Evolutionary conservation across 2,113 vertebrate species (phyloP).

Genomic region (Barnardius zonarius): DNA sequence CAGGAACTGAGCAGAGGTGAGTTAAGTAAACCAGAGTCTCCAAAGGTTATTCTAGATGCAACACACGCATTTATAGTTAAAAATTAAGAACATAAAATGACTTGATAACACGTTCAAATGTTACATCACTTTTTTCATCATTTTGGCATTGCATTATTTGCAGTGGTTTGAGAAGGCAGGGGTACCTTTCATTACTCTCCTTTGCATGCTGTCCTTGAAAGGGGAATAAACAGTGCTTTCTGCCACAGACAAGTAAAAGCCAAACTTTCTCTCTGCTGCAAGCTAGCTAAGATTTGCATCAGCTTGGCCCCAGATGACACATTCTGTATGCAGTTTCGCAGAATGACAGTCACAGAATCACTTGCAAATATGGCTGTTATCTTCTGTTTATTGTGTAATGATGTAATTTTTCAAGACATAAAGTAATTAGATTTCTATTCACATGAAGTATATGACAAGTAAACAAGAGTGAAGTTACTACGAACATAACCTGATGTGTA

Average conservation of each 20-base stretch:
- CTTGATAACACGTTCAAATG: background rate
- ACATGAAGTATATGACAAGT: slow-evolving; percentile 37
- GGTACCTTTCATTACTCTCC: background rate
- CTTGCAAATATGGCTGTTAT: slow-evolving; percentile 59
- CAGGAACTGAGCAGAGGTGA: slow-evolving; percentile 86
- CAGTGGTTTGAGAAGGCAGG: background rate
- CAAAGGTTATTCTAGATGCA: background rate
- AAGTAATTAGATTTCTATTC: slow-evolving; percentile 72
- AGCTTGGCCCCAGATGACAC: background rate
- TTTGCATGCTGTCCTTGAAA: background rate
- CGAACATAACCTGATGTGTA: slow-evolving; percentile 44
- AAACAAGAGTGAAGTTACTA: slow-evolving; percentile 43
- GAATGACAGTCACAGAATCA: slow-evolving; percentile 56
- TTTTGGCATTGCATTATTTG: background rate
- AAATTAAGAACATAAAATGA: background rate
- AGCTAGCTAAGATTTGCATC: background rate
- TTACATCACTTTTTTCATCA: background rate
- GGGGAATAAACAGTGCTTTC: slow-evolving; percentile 25
- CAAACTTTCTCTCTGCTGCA: background rate
- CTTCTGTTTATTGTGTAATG: slow-evolving; percentile 61
- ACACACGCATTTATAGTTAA: background rate
- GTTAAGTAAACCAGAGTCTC: slow-evolving; percentile 8
- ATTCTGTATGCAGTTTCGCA: slow-evolving; percentile 17
- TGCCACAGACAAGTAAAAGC: slow-evolving; percentile 40
- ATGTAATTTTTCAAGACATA: slow-evolving; percentile 66